Base-by-base conservation (phyloP, 2,113 vertebrate species). In the Tor tambroides region DNA sequence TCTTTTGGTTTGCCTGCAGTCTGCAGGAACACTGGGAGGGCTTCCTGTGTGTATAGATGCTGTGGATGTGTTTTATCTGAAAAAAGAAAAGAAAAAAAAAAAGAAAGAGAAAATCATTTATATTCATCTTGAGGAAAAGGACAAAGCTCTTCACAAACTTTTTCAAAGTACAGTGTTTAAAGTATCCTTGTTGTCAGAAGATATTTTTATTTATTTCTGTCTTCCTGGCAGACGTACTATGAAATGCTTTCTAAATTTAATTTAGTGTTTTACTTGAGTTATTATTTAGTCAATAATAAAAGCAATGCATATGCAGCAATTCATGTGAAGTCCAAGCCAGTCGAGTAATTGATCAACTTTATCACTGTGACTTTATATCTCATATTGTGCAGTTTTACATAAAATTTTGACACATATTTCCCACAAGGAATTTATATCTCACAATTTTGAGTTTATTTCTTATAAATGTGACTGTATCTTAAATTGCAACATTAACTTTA, bases 81-180 rank as follows among this genome's bases (percentile, higher is more conserved):
- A 5, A 14, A 15, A 11, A n/a, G n/a, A n/a, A n/a, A n/a, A n/a
- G n/a, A n/a, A n/a, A n/a, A n/a, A n/a, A n/a, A n/a, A n/a, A n/a
- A n/a, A n/a, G n/a, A n/a, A n/a, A n/a, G n/a, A n/a, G n/a, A 51
- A 15, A 51, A 51, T 49, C 12, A 54, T 78, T 78, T 32, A 51
- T 78, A 54, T 78, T 78, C 12, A 21, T 78, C 43, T 78, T 76
- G 21, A 46, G 19, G 32, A 38, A 72, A 67, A 72, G 35, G 17
- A 38, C 1, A 67, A 67, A 10, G 35, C 32, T 38, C 12, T 56
- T 56, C 54, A 75, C 23, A 46, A 26, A 5, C 6, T 8, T 28
- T 7, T 49, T 76, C 21, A 56, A 11, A 75, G 23, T 15, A 46
- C 12, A 46, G 46, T 75, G n/a, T 75, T 43, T 12, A 46, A 26